phyloP scores from a whole-genome alignment of 2,113 vertebrate genomes.

The Rhinolophus sinicus region DNA sequence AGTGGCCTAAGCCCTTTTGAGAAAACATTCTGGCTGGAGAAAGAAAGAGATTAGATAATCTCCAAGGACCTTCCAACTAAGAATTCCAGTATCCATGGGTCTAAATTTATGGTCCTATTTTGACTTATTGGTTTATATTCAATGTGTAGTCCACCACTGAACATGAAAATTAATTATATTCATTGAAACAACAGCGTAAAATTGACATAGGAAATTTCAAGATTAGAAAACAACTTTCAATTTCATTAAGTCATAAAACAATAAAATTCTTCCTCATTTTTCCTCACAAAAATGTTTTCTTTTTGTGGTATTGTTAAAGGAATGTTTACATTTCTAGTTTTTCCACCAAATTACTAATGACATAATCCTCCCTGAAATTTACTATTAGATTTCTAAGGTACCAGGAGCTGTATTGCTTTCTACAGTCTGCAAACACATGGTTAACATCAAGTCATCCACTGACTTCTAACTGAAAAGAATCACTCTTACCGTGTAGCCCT shows the following conservation, averaged over 20 bases:
- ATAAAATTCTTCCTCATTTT: neutral
- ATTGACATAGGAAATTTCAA: neutral
- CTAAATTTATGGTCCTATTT: neutral
- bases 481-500: conserved; percentile 94
- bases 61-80: neutral
- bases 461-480: conserved; percentile 71
- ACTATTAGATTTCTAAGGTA: neutral
- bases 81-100: neutral
- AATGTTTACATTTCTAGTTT: neutral
- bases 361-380: neutral
- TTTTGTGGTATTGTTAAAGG: neutral
- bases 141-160: neutral
- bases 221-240: neutral
- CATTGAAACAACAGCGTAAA: neutral
- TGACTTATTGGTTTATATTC: neutral
- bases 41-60: neutral
- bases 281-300: neutral
- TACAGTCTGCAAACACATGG: conserved; percentile 51
- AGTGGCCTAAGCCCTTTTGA: neutral
- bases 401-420: neutral
- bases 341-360: neutral
- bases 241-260: conserved; percentile 30
- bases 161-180: neutral
- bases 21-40: neutral
- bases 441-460: conserved; percentile 54